Base-by-base conservation (phyloP, 2,113 vertebrate species). In the Calyptomena viridis region DNA sequence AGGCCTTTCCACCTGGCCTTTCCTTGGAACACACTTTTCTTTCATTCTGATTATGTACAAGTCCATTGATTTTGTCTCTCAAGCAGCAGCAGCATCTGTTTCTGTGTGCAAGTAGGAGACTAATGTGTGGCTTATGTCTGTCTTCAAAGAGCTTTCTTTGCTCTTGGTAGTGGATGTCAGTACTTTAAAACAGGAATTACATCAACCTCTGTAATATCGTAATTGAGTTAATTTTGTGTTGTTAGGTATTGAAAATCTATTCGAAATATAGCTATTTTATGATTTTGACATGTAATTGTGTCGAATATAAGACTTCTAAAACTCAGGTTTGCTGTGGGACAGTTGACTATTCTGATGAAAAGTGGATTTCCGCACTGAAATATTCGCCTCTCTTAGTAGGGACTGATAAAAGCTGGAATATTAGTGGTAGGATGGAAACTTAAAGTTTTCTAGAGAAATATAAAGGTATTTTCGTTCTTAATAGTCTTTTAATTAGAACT, bases 331-430 rank as follows among this genome's bases (percentile, higher is more conserved):
- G 60, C 37, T 93, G 84, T 93, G 83, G 55, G 77, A 46, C 42
- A 91, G 59, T 9, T 90, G 78, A 81, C n/a, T 16, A 81, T 93
- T 89, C 89, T 93, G 64, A 89, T 90, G 76, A 63, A 96, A 93
- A 91, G 71, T 67, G 58, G 22, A 67, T 92, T 59, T 96, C 42
- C 42, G 87, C 56, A 58, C 73, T 91, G 56, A 47, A 78, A 22
- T 73, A 53, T 82, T 93, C 60, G 82, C 21, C 22, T 90, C 64
- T 82, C 30, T 49, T 85, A 84, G 46, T 58, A 35, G 74, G 33
- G 81, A 66, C 68, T 37, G 30, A 69, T 27, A 80, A 33, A 89
- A 68, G 31, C 68, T 69, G 77, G 68, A 83, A 89, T 76, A 92
- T 76, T 94, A 71, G 49, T 91, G 31, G 23, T 53, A 37, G 44